phyloP scores from a whole-genome alignment of 1,140 invertebrate genomes.

The Drosophila miranda region DNA sequence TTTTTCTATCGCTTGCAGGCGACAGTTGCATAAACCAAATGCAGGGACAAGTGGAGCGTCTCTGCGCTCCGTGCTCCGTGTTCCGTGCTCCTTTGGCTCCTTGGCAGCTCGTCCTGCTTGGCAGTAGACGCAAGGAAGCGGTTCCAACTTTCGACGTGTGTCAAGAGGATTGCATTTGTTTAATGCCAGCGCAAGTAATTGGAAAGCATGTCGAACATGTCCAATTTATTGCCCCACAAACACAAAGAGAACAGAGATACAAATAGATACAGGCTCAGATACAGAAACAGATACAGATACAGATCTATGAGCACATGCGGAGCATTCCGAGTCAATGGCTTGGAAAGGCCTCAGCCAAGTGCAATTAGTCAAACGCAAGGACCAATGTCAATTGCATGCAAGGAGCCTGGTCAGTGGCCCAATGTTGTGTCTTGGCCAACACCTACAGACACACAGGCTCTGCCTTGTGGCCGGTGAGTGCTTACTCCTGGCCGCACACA shows the following conservation, averaged over 20 bases:
- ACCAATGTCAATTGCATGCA: conserved; percentile 61
- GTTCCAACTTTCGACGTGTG: conserved; percentile 34
- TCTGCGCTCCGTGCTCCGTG: neutral
- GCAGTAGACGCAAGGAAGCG: conserved; percentile 24
- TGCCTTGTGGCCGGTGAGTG: too few species aligned
- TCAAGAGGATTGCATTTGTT: conserved; percentile 55
- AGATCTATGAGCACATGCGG: conserved; percentile 53
- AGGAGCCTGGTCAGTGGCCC: conserved; percentile 6
- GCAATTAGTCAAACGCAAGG: conserved; percentile 75
- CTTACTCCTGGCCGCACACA: too few species aligned
- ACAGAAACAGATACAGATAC: conserved; percentile 14
- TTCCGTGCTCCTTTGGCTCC: too few species aligned
- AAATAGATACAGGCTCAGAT: conserved; percentile 47
- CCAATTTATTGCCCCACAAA: conserved; percentile 62
- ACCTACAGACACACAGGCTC: conserved; percentile 8
- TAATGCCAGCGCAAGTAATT: conserved; percentile 65
- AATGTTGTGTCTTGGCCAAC: conserved; percentile 39
- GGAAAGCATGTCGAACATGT: conserved; percentile 57
- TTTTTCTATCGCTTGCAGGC: conserved; percentile 58
- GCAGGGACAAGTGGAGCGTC: conserved; percentile 48
- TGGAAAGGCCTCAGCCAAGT: conserved; percentile 64
- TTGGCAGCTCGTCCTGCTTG: conserved; percentile 24
- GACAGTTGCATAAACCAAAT: conserved; percentile 66
- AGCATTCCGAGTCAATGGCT: conserved; percentile 72
- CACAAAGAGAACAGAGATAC: conserved; percentile 43